Conservation (phyloP, 1,140 invertebrate species). For the Sitophilus oryzae region DNA sequence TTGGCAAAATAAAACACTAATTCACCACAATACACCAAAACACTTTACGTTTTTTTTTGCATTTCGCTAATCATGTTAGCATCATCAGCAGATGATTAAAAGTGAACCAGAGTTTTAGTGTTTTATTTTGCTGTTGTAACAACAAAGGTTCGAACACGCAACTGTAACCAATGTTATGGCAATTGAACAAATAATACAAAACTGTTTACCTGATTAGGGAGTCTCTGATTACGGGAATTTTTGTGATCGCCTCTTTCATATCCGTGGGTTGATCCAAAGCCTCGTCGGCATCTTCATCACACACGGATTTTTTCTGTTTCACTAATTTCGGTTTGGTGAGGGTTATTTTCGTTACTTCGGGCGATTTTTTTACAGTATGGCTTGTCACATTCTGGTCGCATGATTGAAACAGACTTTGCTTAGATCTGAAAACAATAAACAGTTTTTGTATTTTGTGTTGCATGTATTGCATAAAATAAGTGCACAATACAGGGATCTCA, state of each 20-base stretch:
- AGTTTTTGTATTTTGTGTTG: no score
- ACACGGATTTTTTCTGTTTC: slow-evolving; percentile 75
- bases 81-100: no score
- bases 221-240: slow-evolving; percentile 54
- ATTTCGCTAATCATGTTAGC: no score
- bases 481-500: no score
- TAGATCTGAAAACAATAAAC: not conserved
- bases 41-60: no score
- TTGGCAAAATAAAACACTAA: no score
- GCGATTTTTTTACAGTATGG: not conserved
- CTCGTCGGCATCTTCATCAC: slow-evolving; percentile 61
- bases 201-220: slow-evolving; percentile 7
- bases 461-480: no score
- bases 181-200: not conserved
- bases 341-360: slow-evolving; percentile 33
- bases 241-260: slow-evolving; percentile 55
- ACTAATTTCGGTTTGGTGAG: slow-evolving; percentile 59
- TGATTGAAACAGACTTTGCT: not conserved
- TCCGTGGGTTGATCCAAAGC: slow-evolving; percentile 58
- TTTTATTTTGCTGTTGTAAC: no score
- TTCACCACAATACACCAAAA: no score
- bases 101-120: no score
- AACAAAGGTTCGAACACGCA: no score
- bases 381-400: not conserved
- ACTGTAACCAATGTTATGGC: no score